These are phyloP conservation scores for Amphiura filiformis DNA, from an alignment of 35 echinoderm and acorn worm genomes.

Conservation along the genomic window DNA sequence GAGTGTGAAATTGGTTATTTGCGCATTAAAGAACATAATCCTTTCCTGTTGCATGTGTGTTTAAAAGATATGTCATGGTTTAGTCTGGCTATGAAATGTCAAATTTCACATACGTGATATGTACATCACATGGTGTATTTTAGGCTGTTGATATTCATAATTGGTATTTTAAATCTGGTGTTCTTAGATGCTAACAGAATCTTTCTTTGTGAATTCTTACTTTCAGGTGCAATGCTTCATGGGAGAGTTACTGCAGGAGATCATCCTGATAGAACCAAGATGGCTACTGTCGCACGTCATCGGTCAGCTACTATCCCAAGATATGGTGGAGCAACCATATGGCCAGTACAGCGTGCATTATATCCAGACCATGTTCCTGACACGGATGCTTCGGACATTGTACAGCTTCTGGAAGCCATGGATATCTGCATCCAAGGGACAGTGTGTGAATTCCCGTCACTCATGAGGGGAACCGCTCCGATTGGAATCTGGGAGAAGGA, in stretches of 20 bases:
- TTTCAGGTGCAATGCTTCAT: slow-evolving; percentile 94
- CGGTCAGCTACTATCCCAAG: slow-evolving; percentile 72
- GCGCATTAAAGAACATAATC: no score
- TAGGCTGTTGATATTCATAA: no score
- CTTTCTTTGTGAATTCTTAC: not conserved
- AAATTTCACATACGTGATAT: no score
- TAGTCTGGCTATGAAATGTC: no score
- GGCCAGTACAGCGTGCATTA: slow-evolving; percentile 96
- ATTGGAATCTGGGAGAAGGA: slow-evolving; percentile 81
- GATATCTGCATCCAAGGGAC: slow-evolving; percentile 88
- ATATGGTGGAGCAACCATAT: slow-evolving; percentile 69
- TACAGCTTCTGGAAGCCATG: slow-evolving; percentile 87
- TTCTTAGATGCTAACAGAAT: no score
- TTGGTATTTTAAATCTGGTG: no score
- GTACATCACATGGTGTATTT: no score
- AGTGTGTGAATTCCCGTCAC: slow-evolving; percentile 87
- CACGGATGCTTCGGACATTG: slow-evolving; percentile 69
- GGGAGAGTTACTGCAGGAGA: slow-evolving; percentile 85
- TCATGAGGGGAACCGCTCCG: slow-evolving; percentile 63
- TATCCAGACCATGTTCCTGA: slow-evolving; percentile 85
- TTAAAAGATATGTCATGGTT: no score
- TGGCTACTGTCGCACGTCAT: slow-evolving; percentile 84
- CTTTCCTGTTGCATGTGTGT: no score
- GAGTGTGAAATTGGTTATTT: no score
- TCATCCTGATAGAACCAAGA: slow-evolving; percentile 85